Evolutionary conservation across 2,888 invertebrate genomes (phyloP).

Genomic region (Trilocha varians): DNA sequence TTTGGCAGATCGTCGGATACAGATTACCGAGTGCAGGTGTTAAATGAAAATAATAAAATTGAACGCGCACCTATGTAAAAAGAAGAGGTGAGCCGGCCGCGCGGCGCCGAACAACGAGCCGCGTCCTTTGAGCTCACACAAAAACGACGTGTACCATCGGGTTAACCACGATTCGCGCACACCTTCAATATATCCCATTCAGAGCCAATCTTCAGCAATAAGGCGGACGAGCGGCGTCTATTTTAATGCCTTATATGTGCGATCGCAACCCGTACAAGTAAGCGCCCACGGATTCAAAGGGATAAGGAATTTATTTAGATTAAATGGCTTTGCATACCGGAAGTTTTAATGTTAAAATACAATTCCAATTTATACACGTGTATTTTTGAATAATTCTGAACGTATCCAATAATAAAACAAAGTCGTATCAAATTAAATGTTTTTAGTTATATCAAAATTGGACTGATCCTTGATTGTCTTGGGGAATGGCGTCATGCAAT

Average conservation of each 20-base stretch:
- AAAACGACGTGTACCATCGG: constrained; percentile 51
- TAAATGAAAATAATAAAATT: constrained; percentile 73
- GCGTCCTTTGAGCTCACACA: constrained; percentile 41
- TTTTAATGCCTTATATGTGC: constrained; percentile 45
- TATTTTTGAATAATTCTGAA: too few species aligned
- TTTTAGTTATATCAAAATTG: too few species aligned
- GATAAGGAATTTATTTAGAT: background rate
- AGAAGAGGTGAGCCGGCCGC: constrained; percentile 58
- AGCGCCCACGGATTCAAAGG: background rate
- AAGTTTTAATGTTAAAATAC: too few species aligned
- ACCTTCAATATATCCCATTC: constrained; percentile 42
- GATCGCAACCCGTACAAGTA: constrained; percentile 24
- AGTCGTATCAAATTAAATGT: too few species aligned
- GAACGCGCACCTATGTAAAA: constrained; percentile 54
- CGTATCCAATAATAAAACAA: too few species aligned
- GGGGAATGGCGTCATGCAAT: too few species aligned
- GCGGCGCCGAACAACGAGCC: constrained; percentile 63
- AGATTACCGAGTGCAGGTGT: constrained; percentile 71
- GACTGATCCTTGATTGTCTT: too few species aligned
- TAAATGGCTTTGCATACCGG: background rate
- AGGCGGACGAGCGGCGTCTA: constrained; percentile 28
- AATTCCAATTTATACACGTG: too few species aligned
- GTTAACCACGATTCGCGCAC: constrained; percentile 41
- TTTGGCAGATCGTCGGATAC: constrained; percentile 68
- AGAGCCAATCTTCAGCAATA: constrained; percentile 34